phyloP scores from a whole-genome alignment of 64 coral and sea anemone genomes.

The Montipora foliosa region DNA sequence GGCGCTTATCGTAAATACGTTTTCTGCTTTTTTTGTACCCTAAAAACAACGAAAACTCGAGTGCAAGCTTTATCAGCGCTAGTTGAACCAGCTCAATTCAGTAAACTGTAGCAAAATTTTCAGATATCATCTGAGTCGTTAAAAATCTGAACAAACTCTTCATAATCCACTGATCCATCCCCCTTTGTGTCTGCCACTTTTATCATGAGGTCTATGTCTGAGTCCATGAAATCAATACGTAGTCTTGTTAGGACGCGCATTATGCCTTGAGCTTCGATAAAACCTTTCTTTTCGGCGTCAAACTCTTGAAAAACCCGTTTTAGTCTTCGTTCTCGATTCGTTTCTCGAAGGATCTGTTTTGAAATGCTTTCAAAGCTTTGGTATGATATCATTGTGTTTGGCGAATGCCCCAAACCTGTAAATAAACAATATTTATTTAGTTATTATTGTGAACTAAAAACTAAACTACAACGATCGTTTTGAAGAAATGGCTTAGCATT shows the following conservation, averaged over 20 bases:
- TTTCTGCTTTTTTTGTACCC: too few relatives aligned
- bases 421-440: background rate
- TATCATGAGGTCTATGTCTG: constrained; percentile 87
- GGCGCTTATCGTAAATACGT: too few relatives aligned
- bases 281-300: constrained; percentile 78
- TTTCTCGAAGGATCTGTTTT: constrained; percentile 36
- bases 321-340: constrained; percentile 46
- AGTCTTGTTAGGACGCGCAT: constrained; percentile 79
- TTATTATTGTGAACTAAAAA: background rate
- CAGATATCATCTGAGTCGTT: constrained; percentile 22
- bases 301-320: constrained; percentile 84
- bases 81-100: too few relatives aligned
- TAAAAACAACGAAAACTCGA: too few relatives aligned
- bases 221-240: constrained; percentile 65
- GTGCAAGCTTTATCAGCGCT: too few relatives aligned
- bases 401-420: constrained; percentile 27
- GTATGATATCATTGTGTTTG: constrained; percentile 49
- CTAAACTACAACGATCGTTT: background rate
- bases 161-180: constrained; percentile 78
- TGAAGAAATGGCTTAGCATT: background rate
- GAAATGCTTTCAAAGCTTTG: constrained; percentile 54
- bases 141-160: constrained; percentile 92
- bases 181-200: constrained; percentile 83
- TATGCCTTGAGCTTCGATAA: constrained; percentile 71
- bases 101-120: too few relatives aligned